Conservation (phyloP, 37 sponge, comb jelly and placozoan species). For the Eunapius fragilis region DNA sequence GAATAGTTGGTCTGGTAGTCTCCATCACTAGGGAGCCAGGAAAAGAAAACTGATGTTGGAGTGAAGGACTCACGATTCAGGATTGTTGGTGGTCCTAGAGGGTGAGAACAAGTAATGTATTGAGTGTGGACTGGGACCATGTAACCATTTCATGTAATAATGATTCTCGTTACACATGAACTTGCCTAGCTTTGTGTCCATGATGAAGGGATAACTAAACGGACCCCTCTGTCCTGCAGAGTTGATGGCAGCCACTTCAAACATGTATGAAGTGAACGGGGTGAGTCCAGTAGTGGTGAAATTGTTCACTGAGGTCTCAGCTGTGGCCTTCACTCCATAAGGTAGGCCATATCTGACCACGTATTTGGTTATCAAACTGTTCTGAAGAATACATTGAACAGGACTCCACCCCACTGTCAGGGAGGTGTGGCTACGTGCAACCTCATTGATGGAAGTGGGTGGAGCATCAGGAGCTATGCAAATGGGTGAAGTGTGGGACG, state of each 20-base stretch:
- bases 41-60: background rate
- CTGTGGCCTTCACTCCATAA: background rate
- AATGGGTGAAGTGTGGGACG: background rate
- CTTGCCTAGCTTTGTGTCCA: background rate
- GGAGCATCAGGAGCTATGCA: background rate
- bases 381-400: background rate
- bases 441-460: background rate
- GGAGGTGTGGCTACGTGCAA: background rate
- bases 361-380: background rate
- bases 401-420: background rate
- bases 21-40: background rate
- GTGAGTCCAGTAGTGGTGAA: background rate
- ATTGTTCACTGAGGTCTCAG: background rate
- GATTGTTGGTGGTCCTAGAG: background rate
- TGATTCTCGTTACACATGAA: background rate
- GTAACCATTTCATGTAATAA: too few species aligned
- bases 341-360: background rate
- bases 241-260: background rate
- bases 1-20: background rate
- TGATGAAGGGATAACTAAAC: background rate
- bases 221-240: background rate
- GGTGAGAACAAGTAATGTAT: too few species aligned
- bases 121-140: too few species aligned
- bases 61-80: background rate
- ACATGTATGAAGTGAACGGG: background rate